A percentile compares a stretch with the other conserved stretches of the same genome.
Evolutionary conservation across 1,140 invertebrate genomes (phyloP).

Genomic region (Drosophila murphyi): DNA sequence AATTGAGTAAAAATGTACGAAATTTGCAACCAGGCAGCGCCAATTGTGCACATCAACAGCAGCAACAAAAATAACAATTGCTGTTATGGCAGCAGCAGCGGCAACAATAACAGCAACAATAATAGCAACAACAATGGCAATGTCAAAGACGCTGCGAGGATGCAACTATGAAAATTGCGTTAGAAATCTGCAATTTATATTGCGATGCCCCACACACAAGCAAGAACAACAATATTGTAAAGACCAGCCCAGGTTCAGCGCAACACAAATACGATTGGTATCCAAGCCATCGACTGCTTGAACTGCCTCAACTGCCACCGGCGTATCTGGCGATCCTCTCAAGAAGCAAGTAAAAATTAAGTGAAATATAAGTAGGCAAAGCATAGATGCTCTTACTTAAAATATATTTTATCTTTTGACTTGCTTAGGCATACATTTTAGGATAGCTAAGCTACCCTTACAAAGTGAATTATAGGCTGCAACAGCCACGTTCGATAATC

Average conservation of each 20-base stretch:
- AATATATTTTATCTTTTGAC: neutral
- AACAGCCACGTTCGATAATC: constrained; percentile 72
- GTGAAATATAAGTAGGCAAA: neutral
- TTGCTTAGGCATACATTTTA: too few relatives aligned
- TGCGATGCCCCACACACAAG: constrained; percentile 61
- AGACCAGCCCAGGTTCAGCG: constrained; percentile 37
- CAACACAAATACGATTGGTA: constrained; percentile 58
- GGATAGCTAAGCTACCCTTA: neutral
- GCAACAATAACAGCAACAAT: constrained; percentile 14
- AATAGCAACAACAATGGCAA: constrained; percentile 63
- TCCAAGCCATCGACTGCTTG: constrained; percentile 48
- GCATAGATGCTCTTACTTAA: neutral
- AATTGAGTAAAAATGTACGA: constrained; percentile 70
- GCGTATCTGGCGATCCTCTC: constrained; percentile 42
- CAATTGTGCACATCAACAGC: constrained; percentile 58
- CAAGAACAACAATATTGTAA: constrained; percentile 7
- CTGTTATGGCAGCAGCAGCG: constrained; percentile 13
- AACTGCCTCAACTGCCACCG: constrained; percentile 54
- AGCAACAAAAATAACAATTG: constrained; percentile 18
- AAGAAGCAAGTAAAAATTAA: constrained; percentile 23
- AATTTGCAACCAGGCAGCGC: constrained; percentile 77
- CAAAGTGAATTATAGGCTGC: constrained; percentile 33
- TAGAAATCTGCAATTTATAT: constrained; percentile 83
- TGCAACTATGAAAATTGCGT: constrained; percentile 80
- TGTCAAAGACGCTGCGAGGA: constrained; percentile 66